A percentile compares a stretch with the other conserved stretches of the same genome.
Conservation (phyloP, 1,140 invertebrate genomes). For the Lethrus apterus region DNA sequence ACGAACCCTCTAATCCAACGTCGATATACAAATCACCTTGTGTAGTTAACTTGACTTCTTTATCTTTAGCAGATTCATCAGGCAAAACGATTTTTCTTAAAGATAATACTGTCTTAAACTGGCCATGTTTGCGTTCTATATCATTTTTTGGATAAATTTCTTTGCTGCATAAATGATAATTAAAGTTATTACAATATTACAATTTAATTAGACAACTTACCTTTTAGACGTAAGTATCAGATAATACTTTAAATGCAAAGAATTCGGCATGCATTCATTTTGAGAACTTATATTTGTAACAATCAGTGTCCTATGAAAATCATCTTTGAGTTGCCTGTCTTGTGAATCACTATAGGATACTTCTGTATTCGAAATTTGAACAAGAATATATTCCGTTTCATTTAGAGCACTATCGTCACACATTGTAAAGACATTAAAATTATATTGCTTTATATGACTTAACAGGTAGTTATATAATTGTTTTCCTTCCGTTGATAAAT, state of each 20-base stretch:
- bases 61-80: not conserved
- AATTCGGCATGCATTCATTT: conserved; percentile 38
- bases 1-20: too few relatives aligned
- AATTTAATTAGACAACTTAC: conserved; percentile 28
- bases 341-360: conserved; percentile 56
- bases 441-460: conserved; percentile 61
- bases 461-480: conserved; percentile 69
- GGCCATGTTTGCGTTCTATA: conserved; percentile 54
- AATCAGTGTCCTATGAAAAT: conserved; percentile 64
- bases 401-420: conserved; percentile 38
- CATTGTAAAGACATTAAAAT: conserved; percentile 65
- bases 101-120: conserved; percentile 53
- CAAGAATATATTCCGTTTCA: conserved; percentile 51
- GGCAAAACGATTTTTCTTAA: not conserved
- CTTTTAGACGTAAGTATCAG: conserved; percentile 58
- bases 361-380: conserved; percentile 51
- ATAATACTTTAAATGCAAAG: conserved; percentile 65
- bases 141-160: conserved; percentile 65
- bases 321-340: conserved; percentile 55
- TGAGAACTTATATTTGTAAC: conserved; percentile 51
- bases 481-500: conserved; percentile 55
- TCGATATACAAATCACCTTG: too few relatives aligned
- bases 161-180: conserved; percentile 32
- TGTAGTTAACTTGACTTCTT: too few relatives aligned
- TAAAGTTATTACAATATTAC: too few relatives aligned